Percentiles rank a stretch among this genome's conserved stretches.
Evolutionary conservation across 2,797 vertebrate genomes (phyloP).

Genomic region (Aeoliscus strigatus): DNA sequence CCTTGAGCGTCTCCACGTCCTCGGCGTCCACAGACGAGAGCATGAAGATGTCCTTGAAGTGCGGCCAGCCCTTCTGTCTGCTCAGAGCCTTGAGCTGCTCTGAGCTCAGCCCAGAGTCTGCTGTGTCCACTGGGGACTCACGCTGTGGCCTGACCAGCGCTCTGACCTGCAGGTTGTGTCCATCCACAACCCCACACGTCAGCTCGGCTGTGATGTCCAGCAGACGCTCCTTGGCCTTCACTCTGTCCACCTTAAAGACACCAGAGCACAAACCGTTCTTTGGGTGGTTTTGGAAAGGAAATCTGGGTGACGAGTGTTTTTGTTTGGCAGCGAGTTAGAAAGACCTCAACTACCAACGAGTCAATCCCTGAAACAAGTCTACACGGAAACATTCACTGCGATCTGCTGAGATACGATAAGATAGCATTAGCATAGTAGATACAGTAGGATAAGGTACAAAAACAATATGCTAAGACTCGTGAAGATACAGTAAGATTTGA

Average conservation of each 20-base stretch:
- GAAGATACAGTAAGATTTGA: too few species aligned
- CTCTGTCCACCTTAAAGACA: slow-evolving; percentile 81
- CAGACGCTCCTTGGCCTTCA: slow-evolving; percentile 81
- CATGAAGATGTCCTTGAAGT: slow-evolving; percentile 96
- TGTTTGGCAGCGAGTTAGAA: too few species aligned
- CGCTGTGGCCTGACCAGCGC: slow-evolving; percentile 21
- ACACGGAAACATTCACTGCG: too few species aligned
- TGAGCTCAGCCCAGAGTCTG: slow-evolving; percentile 24
- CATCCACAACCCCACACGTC: slow-evolving; percentile 84
- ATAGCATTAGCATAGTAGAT: too few species aligned
- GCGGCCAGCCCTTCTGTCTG: slow-evolving; percentile 78
- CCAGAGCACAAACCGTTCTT: too few species aligned
- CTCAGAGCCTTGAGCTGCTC: slow-evolving; percentile 55
- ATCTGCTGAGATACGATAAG: too few species aligned
- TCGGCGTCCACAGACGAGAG: slow-evolving; percentile 80
- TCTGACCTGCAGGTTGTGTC: slow-evolving; percentile 66
- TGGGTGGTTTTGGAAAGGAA: too few species aligned
- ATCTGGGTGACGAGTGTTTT: too few species aligned
- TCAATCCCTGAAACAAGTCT: too few species aligned
- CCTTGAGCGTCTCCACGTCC: slow-evolving; percentile 88
- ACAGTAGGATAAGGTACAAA: too few species aligned
- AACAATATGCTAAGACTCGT: too few species aligned
- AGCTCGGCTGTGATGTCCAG: slow-evolving; percentile 78
- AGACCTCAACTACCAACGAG: too few species aligned
- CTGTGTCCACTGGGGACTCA: slow-evolving; percentile 1